Base-by-base conservation (phyloP, 1,140 invertebrate genomes). In the Drosophila repletoides region DNA sequence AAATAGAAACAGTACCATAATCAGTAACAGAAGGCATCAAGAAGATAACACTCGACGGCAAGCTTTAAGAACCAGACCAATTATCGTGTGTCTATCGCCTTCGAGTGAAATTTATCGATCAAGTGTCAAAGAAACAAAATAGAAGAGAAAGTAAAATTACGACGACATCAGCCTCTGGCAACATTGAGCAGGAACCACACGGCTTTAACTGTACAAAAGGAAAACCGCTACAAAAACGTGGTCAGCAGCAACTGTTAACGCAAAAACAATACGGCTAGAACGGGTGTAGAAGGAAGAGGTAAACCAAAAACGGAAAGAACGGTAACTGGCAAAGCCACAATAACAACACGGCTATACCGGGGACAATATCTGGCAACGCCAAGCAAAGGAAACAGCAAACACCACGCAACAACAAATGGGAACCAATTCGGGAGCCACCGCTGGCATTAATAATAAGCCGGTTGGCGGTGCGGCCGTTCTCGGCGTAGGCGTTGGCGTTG, bases 381-480 rank as follows among this genome's bases (percentile, higher is more conserved):
- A 53, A 61, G 33, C 49, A 45, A 59, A 26, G 65, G 51, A 29
- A 40, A 36, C 46, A 53, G 34, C 46, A 52, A 77, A n/a, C n/a
- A n/a, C n/a, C n/a, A n/a, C n/a, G n/a, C 48, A 71, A 38, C 46
- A 86, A 74, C 88, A 87, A 90, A 90, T 90, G 88, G 88, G 88
- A 75, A 90, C 88, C 71, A 90, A 90, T 88, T 90, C 88, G 63
- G 88, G 88, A 88, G 88, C 88, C 68, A 89, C 88, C 56, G 89
- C 88, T 71, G 88, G 88, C 71, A 90, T 90, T 34, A 90, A 90
- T 61, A 90, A 90, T 52, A 90, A 90, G 72, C 88, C 88, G 52
- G 86, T 88, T 45, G 79, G 88, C 64, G 86, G 88, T 31, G 68
- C 69, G 12, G 69, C 77, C 34, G 83, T 83, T 36, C 71, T 80